Evolutionary conservation across 2,113 vertebrate species (phyloP), one percentile per base, ranked within the genome.

Genomic region (Miniopterus natalensis): DNA sequence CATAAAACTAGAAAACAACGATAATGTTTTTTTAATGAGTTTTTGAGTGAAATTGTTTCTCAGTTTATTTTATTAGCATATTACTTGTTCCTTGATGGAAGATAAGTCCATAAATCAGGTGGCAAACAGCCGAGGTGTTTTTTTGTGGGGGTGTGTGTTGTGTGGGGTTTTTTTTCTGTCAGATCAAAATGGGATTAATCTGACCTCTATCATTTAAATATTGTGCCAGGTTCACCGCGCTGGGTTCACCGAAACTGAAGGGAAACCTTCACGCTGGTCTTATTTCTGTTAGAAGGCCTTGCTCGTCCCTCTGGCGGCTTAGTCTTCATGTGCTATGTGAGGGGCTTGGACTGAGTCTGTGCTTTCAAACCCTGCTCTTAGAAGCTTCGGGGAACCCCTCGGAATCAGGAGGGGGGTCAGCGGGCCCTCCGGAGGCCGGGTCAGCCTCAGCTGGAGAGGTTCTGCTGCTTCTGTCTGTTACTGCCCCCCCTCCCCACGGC

Each of bases 11-110:
- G 68, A 74, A 40, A 61, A 17, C 57, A 42, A 20, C 63, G 20
- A 47, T 59, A 78, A 36, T 6, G 66, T 49, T n/a, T 90, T 65
- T 49, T 27, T 83, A 87, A 73, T 63, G 27, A 11, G 14, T 51
- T 93, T 84, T 86, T 79, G 47, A 92, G 40, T 93, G 55, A 78
- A 85, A 68, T 73, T 57, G 10, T 45, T 20, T 88, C 23, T 78
- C 5, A 3, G 2, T 49, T 81, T 83, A 23, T 94, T 96, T 80
- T 61, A 88, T 87, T 66, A 57, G 65, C 17, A 5, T 47, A 5
- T 45, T 74, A 20, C 42, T 87, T 45, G 87, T 74, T 68, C 66
- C 92, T 79, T 71, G 49, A 25, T 21, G 51, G 75, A 51, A 79
- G 29, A 42, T 65, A 79, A 70, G 57, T 65, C 17, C 27, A 20